Percentiles rank a stretch among this genome's conserved stretches.
These are phyloP conservation scores for Sycophaga agraensis DNA, from an alignment of 1,140 invertebrate genomes.

Conservation along the genomic window DNA sequence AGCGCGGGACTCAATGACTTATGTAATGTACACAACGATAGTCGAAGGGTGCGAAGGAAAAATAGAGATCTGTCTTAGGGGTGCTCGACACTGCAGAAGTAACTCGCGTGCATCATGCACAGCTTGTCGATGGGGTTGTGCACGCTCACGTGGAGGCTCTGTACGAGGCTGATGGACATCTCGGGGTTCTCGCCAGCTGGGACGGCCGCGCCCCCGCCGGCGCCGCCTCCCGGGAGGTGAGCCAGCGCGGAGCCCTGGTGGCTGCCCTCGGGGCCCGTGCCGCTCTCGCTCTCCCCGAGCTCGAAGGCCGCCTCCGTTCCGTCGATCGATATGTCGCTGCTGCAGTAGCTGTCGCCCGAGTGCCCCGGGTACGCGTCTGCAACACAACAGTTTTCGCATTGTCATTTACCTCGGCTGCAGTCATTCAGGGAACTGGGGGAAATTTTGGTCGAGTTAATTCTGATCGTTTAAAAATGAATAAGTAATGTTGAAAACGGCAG, in stretches of 20 bases:
- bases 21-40: slow-evolving; percentile 18
- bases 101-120: slow-evolving; percentile 96
- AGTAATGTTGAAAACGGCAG: too few species aligned
- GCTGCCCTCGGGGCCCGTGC: slow-evolving; percentile 43
- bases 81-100: slow-evolving; percentile 64
- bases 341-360: slow-evolving; percentile 87
- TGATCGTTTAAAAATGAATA: too few species aligned
- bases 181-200: slow-evolving; percentile 59
- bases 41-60: slow-evolving; percentile 10
- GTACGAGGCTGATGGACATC: slow-evolving; percentile 58
- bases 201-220: slow-evolving; percentile 37
- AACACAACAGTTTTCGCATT: slow-evolving; percentile 41
- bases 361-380: slow-evolving; percentile 78
- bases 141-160: slow-evolving; percentile 67
- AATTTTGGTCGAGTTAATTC: too few species aligned
- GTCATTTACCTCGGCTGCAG: too few species aligned
- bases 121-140: slow-evolving; percentile 95
- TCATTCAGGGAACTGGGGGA: too few species aligned
- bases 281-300: slow-evolving; percentile 54
- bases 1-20: neutral
- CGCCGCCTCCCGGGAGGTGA: slow-evolving; percentile 45
- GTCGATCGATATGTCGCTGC: slow-evolving; percentile 83
- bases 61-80: slow-evolving; percentile 26
- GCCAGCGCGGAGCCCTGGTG: slow-evolving; percentile 59
- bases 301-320: slow-evolving; percentile 81